Conservation (phyloP, 2,888 invertebrate species). For the Agrochola litura region DNA sequence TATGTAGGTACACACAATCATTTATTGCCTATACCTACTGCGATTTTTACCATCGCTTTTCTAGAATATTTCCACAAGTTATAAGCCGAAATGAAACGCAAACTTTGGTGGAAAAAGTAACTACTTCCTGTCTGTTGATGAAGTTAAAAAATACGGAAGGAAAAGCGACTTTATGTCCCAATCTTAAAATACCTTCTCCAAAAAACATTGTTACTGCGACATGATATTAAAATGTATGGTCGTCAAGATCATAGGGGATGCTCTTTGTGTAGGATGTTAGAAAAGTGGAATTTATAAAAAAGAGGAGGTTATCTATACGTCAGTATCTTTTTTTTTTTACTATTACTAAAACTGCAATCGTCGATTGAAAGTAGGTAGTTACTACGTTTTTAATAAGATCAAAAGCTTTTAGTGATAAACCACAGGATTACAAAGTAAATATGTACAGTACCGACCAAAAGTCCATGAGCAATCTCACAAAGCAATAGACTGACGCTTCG, state of each 20-base stretch:
- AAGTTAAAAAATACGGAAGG: not conserved
- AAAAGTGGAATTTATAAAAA: not conserved
- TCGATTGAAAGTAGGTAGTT: not conserved
- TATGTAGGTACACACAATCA: constrained; percentile 28
- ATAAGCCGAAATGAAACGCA: not conserved
- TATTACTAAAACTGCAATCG: not conserved
- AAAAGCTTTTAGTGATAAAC: constrained; percentile 34
- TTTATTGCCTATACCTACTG: not conserved
- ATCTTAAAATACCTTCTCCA: not conserved
- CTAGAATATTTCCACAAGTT: not conserved
- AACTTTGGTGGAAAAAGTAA: not conserved
- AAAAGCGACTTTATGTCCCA: not conserved
- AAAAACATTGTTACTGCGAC: not conserved
- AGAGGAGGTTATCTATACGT: too few relatives aligned
- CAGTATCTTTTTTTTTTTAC: too few relatives aligned
- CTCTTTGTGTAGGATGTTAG: too few relatives aligned
- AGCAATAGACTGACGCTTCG: too few relatives aligned
- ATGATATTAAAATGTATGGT: not conserved
- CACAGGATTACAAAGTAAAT: constrained; percentile 47
- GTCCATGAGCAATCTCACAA: too few relatives aligned
- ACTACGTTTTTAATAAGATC: not conserved
- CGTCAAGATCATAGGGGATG: not conserved
- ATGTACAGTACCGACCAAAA: too few relatives aligned
- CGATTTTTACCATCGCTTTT: not conserved
- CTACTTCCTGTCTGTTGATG: not conserved